Conservation (phyloP, 2,888 invertebrate genomes). For the Omphaloscelis lunosa region DNA sequence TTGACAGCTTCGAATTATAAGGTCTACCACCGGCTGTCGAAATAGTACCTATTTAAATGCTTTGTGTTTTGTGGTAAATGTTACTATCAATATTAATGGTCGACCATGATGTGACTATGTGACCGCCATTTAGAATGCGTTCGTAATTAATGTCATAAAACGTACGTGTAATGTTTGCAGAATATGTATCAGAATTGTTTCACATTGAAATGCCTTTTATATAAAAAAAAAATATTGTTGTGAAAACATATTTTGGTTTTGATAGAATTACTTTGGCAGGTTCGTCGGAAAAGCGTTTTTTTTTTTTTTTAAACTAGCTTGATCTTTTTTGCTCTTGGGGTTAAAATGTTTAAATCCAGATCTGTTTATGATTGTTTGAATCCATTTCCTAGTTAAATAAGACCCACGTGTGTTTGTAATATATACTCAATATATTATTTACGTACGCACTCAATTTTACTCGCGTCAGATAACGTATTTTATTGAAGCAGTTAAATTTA, state of each 20-base stretch:
- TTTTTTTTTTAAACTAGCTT: accelerated
- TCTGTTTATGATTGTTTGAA: not conserved
- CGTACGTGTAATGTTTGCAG: constrained; percentile 33
- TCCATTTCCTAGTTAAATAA: not conserved
- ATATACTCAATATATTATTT: constrained; percentile 73
- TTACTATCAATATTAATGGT: constrained; percentile 47
- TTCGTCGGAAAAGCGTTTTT: too few species aligned
- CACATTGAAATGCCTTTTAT: not conserved
- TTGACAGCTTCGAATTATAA: not conserved
- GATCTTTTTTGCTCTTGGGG: not conserved
- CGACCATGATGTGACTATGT: constrained; percentile 40
- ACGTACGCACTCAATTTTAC: constrained; percentile 79
- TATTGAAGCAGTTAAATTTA: constrained; percentile 81
- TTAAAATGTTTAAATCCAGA: not conserved
- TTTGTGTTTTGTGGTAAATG: constrained; percentile 40
- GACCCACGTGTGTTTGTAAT: not conserved
- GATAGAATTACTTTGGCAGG: not conserved
- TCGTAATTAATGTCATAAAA: constrained; percentile 31
- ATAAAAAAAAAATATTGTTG: not conserved
- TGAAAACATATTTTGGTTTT: not conserved
- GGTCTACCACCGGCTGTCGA: not conserved
- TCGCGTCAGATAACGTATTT: constrained; percentile 81
- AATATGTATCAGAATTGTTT: constrained; percentile 16
- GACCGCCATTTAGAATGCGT: constrained; percentile 40
- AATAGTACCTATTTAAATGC: constrained; percentile 12